Percentiles rank a stretch among this genome's conserved stretches.
These are phyloP conservation scores for Phoeniculus purpureus DNA, from an alignment of 2,797 vertebrate species.

Conservation along the genomic window DNA sequence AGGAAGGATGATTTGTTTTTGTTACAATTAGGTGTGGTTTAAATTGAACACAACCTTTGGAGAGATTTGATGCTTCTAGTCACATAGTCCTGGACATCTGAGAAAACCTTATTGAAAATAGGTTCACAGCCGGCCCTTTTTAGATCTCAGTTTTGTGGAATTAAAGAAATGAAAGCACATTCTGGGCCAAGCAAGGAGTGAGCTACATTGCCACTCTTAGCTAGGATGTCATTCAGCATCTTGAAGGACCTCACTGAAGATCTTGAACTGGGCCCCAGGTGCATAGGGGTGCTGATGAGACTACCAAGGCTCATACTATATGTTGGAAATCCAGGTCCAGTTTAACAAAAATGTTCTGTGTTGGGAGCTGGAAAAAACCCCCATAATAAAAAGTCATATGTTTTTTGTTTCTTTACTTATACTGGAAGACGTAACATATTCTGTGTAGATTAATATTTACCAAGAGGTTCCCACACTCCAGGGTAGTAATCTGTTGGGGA, in stretches of 20 bases:
- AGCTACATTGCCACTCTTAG: neutral
- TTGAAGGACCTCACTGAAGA: neutral
- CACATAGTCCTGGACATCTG: neutral
- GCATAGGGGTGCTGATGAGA: neutral
- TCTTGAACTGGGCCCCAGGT: neutral
- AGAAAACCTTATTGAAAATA: neutral
- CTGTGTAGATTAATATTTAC: neutral
- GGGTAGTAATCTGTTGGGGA: neutral
- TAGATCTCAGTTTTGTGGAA: neutral
- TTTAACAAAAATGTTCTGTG: neutral
- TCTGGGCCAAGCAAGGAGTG: neutral
- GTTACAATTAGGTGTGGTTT: neutral
- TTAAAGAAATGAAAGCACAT: neutral
- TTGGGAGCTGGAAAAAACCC: neutral
- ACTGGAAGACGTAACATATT: neutral
- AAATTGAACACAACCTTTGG: neutral
- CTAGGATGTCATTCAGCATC: neutral
- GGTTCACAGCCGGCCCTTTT: neutral
- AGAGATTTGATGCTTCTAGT: neutral
- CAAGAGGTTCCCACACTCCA: neutral
- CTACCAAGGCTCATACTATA: neutral
- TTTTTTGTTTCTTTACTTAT: neutral
- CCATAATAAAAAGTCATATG: neutral
- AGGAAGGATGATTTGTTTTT: neutral
- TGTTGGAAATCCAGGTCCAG: neutral